Percentiles rank a stretch among this genome's conserved stretches.
These are phyloP conservation scores for Gadopsis bispinosus DNA, from an alignment of 2,797 vertebrate genomes.

Conservation along the genomic window DNA sequence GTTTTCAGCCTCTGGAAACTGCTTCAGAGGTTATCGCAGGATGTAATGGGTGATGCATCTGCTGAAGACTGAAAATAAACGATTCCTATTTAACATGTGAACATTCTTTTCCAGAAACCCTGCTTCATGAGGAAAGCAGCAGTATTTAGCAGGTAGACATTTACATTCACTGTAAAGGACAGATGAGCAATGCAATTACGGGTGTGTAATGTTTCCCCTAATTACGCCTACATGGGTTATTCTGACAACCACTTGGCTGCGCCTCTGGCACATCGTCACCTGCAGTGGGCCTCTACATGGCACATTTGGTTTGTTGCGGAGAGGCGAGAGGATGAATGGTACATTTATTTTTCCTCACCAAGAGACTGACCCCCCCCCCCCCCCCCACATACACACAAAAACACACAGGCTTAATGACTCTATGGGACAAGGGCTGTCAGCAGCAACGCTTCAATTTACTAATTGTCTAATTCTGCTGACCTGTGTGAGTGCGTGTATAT, in stretches of 20 bases:
- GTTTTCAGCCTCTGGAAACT: conserved; percentile 20
- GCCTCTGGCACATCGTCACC: conserved; percentile 56
- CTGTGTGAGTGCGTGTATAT: conserved; percentile 56
- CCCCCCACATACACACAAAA: conserved; percentile 1
- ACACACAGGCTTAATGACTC: conserved; percentile 73
- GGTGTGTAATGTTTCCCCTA: conserved; percentile 46
- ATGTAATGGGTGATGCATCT: conserved; percentile 36
- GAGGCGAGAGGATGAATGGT: conserved; percentile 51
- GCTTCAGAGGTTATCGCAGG: conserved; percentile 14
- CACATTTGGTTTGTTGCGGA: conserved; percentile 51
- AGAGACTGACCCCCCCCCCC: conserved; percentile 38
- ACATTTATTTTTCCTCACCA: conserved; percentile 57
- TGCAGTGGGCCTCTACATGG: conserved; percentile 47
- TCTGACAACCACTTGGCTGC: conserved; percentile 42
- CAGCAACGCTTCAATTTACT: conserved; percentile 74
- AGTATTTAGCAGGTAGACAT: conserved; percentile 54
- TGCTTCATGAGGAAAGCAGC: conserved; percentile 15
- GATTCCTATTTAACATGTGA: conserved; percentile 22
- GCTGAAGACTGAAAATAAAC: conserved; percentile 44
- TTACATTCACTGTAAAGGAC: conserved; percentile 39
- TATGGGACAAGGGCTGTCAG: conserved; percentile 84
- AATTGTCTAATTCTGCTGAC: conserved; percentile 78
- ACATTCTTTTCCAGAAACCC: conserved; percentile 28
- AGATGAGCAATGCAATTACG: conserved; percentile 57
- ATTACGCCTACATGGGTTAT: conserved; percentile 41